Evolutionary conservation across 2,888 invertebrate genomes (phyloP).

Genomic region (Beris morrisii): DNA sequence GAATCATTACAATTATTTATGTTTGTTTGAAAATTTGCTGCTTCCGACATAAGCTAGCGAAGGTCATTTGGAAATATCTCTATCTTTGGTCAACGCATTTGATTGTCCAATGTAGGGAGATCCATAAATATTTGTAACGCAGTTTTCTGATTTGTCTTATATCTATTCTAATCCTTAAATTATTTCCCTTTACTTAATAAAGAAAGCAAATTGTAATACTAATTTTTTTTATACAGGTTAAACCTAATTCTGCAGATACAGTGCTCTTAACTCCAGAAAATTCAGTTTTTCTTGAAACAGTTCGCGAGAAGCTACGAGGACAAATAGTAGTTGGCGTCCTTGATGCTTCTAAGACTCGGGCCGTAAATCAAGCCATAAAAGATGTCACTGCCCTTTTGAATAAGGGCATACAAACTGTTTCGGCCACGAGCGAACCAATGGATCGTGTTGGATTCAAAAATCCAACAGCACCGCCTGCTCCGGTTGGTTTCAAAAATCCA

Average conservation of each 20-base stretch:
- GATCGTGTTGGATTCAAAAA: slow-evolving; percentile 35
- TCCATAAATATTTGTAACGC: too few species aligned
- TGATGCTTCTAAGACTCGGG: slow-evolving; percentile 61
- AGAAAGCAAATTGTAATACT: slow-evolving; percentile 51
- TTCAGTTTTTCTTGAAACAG: slow-evolving; percentile 59
- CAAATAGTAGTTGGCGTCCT: slow-evolving; percentile 70
- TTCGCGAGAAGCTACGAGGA: slow-evolving; percentile 55
- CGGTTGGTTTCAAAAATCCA: neutral
- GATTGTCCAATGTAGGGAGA: too few species aligned
- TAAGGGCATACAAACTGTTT: slow-evolving; percentile 44
- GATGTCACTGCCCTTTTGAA: slow-evolving; percentile 71
- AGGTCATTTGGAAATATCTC: too few species aligned
- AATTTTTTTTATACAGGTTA: slow-evolving; percentile 42
- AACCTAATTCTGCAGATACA: slow-evolving; percentile 69
- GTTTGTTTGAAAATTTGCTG: too few species aligned
- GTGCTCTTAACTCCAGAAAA: slow-evolving; percentile 69
- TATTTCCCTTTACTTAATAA: too few species aligned
- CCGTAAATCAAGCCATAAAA: slow-evolving; percentile 71
- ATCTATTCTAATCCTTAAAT: too few species aligned
- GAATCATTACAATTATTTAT: too few species aligned
- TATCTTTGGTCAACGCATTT: too few species aligned
- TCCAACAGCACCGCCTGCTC: slow-evolving; percentile 34
- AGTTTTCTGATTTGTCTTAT: too few species aligned
- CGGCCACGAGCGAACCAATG: neutral
- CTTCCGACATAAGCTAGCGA: too few species aligned